Evolutionary conservation across 2,888 invertebrate species (phyloP).

Genomic region (Cheilosia pagana): DNA sequence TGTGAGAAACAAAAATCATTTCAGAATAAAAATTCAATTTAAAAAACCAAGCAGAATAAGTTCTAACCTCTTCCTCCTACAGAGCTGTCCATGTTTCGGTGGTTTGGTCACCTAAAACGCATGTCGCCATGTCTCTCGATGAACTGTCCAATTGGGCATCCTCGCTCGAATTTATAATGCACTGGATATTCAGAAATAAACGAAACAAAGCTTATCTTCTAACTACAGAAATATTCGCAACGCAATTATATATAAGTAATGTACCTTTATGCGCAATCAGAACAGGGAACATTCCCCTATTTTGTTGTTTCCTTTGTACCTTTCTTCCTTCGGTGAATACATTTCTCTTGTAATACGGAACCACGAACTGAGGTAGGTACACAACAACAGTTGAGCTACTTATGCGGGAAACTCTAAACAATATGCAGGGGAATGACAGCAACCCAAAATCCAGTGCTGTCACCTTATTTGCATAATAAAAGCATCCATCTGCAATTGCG

Average conservation of each 20-base stretch:
- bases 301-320: slow-evolving; percentile 13
- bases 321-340: slow-evolving; percentile 29
- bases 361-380: slow-evolving; percentile 20
- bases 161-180: too few relatives aligned
- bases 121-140: too few relatives aligned
- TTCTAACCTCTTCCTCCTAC: too few relatives aligned
- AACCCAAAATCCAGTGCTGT: slow-evolving; percentile 1
- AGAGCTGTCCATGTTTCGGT: too few relatives aligned
- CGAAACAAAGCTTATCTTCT: too few relatives aligned
- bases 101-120: too few relatives aligned
- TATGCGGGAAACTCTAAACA: slow-evolving; percentile 17
- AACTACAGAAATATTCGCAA: background rate
- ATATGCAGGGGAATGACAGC: slow-evolving; percentile 28
- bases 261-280: slow-evolving; percentile 12
- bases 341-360: slow-evolving; percentile 32
- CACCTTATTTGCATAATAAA: slow-evolving; percentile 59
- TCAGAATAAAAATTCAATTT: background rate
- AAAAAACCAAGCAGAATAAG: too few relatives aligned
- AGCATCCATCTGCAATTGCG: slow-evolving; percentile 25
- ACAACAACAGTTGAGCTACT: slow-evolving; percentile 9
- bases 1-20: background rate
- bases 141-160: too few relatives aligned
- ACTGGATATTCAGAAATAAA: too few relatives aligned
- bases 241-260: background rate
- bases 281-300: slow-evolving; percentile 24